Conservation (phyloP, 2,113 vertebrate genomes). For the Thymallus thymallus region DNA sequence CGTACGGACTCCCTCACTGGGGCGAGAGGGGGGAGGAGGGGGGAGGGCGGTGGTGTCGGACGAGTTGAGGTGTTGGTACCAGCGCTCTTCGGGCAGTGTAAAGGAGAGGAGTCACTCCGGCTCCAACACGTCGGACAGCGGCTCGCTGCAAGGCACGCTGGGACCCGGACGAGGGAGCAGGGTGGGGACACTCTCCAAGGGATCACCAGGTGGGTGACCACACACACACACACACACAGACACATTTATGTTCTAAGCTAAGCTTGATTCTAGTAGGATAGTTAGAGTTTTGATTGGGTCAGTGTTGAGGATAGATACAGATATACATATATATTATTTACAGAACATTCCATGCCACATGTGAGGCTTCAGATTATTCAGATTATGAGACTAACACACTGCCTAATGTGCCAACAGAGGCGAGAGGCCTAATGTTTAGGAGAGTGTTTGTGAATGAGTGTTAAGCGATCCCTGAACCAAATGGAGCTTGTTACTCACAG, state of each 20-base stretch:
- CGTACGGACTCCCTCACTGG: constrained; percentile 95
- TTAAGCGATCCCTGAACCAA: constrained; percentile 12
- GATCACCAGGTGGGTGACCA: constrained; percentile 84
- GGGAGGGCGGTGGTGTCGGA: constrained; percentile 88
- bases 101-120: constrained; percentile 92
- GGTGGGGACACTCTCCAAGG: constrained; percentile 90
- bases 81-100: constrained; percentile 89
- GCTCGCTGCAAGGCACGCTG: constrained; percentile 89
- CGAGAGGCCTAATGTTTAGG: rapidly evolving
- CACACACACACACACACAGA: background rate
- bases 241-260: background rate
- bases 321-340: background rate
- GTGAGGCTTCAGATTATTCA: constrained; percentile 46
- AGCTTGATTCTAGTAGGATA: constrained; percentile 47
- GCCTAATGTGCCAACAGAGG: background rate
- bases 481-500: constrained; percentile 1
- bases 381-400: constrained; percentile 53
- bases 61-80: constrained; percentile 96
- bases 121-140: constrained; percentile 87
- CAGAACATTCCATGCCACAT: constrained; percentile 6
- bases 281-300: background rate
- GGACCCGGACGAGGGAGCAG: constrained; percentile 87
- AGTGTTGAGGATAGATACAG: too few relatives aligned
- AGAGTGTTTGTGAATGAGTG: constrained; percentile 3
- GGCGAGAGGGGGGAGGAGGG: constrained; percentile 84